Percentiles rank a stretch among this genome's conserved stretches.
Conservation (phyloP, 2,797 vertebrate genomes). For the Mionectes olivaceus region DNA sequence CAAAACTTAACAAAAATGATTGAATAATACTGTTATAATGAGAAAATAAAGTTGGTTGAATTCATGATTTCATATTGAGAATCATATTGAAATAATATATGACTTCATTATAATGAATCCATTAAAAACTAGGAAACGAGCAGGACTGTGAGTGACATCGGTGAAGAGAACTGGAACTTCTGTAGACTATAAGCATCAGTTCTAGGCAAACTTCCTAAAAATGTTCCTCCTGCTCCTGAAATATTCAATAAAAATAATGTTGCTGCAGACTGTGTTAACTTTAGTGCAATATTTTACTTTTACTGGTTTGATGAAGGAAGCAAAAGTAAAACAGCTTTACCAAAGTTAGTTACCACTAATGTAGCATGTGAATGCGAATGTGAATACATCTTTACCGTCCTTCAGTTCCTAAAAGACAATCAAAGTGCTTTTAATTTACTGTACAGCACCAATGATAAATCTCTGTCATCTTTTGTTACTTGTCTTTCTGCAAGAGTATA, state of each 20-base stretch:
- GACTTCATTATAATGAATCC: neutral
- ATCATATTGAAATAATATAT: neutral
- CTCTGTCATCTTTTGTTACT: neutral
- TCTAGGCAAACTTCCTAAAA: neutral
- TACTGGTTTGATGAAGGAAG: neutral
- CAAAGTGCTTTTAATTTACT: neutral
- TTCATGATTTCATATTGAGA: neutral
- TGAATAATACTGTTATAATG: neutral
- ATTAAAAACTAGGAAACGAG: neutral
- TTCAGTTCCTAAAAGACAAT: neutral
- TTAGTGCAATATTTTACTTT: neutral
- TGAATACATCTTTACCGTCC: neutral
- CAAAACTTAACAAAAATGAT: neutral
- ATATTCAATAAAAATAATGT: neutral
- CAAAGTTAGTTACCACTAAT: neutral
- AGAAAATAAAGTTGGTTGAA: neutral
- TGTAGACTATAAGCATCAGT: fast-evolving
- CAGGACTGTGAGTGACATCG: neutral
- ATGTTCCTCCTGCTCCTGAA: neutral
- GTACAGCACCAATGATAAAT: neutral
- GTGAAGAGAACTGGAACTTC: neutral
- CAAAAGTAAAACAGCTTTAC: neutral
- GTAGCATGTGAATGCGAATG: neutral
- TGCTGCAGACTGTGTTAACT: neutral
- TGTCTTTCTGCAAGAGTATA: neutral